phyloP scores from a whole-genome alignment of 2,113 vertebrate species.

The Campylomormyrus numenius region DNA sequence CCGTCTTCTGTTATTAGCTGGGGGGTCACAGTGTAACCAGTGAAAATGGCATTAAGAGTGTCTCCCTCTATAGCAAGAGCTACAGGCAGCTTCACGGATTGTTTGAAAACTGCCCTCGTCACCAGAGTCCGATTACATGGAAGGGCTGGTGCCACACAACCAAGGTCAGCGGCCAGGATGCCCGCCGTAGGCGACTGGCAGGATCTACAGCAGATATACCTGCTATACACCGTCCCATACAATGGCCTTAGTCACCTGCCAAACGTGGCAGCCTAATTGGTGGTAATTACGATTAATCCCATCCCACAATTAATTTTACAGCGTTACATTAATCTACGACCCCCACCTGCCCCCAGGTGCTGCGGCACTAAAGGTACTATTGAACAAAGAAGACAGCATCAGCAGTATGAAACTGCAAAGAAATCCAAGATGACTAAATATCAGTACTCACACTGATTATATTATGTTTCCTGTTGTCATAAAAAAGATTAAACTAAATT shows the following conservation, averaged over 20 bases:
- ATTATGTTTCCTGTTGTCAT: conserved; percentile 16
- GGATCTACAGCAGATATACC: not conserved
- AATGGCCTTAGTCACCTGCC: not conserved
- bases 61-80: not conserved
- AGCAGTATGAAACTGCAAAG: not conserved
- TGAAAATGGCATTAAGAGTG: not conserved
- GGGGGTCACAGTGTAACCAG: not conserved
- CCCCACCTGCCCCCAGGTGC: not conserved
- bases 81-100: not conserved
- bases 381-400: not conserved
- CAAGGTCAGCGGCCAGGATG: not conserved
- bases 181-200: not conserved
- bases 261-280: not conserved
- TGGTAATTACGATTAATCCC: conserved; percentile 2
- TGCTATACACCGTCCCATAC: not conserved
- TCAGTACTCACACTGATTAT: not conserved
- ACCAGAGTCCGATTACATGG: not conserved
- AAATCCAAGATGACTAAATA: not conserved
- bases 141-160: not conserved
- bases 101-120: not conserved
- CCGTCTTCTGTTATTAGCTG: not conserved
- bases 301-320: not conserved
- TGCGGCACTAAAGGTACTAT: not conserved
- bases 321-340: not conserved
- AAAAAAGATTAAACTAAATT: conserved; percentile 20